Evolutionary conservation across 2,113 vertebrate genomes (phyloP).

Genomic region (Muscicapa adusta): DNA sequence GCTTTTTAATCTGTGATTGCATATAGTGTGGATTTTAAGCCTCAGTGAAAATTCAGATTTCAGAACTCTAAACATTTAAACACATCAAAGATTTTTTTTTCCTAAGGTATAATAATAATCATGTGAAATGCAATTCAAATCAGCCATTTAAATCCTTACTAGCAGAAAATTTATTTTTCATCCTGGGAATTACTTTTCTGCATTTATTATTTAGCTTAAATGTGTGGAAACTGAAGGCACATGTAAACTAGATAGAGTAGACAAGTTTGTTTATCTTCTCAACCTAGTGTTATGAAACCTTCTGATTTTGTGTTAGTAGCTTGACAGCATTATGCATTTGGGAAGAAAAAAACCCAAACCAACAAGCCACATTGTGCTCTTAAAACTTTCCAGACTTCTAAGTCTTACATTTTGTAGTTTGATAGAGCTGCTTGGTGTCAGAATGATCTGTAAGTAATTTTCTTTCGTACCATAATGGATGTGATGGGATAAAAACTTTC

Average conservation of each 20-base stretch:
- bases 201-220: background rate
- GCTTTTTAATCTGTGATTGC: conserved; percentile 31
- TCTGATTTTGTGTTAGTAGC: background rate
- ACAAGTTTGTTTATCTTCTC: background rate
- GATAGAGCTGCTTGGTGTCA: background rate
- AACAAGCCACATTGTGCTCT: background rate
- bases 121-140: conserved; percentile 9
- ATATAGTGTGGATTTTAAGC: conserved; percentile 42
- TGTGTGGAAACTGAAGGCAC: background rate
- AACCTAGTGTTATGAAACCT: background rate
- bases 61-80: background rate
- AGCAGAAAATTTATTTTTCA: conserved; percentile 3
- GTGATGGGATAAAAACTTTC: background rate
- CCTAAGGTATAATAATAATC: background rate
- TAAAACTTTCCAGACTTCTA: background rate
- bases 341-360: background rate
- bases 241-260: background rate
- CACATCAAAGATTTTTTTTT: conserved; percentile 13
- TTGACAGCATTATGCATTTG: background rate
- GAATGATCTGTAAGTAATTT: background rate
- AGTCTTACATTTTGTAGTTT: background rate
- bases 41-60: conserved; percentile 31
- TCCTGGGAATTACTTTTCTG: background rate
- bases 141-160: conserved; percentile 10
- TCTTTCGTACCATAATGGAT: background rate